Conservation (phyloP, 1,140 invertebrate species). For the Drosophila kikkawai region DNA sequence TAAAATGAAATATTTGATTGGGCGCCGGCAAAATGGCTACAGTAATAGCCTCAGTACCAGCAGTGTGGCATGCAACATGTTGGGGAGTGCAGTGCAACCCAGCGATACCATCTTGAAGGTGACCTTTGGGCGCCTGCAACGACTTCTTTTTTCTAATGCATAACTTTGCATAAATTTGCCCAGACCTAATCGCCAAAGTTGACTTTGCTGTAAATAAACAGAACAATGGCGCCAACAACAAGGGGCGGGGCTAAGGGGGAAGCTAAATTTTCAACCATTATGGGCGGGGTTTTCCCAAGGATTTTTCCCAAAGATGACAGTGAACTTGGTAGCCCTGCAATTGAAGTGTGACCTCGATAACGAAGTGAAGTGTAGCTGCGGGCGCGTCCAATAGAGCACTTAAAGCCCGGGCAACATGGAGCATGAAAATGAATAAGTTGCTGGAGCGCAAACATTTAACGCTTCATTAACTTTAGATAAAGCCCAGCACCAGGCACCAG, state of each 20-base stretch:
- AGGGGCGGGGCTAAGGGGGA: not conserved
- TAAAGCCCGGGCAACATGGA: conserved; percentile 70
- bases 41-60: not conserved
- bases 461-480: conserved; percentile 83
- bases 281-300: conserved; percentile 24
- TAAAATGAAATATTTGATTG: conserved; percentile 68
- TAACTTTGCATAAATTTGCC: conserved; percentile 69
- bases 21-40: conserved; percentile 26
- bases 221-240: conserved; percentile 49
- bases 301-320: conserved; percentile 31
- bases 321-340: conserved; percentile 67
- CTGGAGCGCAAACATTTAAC: conserved; percentile 82
- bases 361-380: conserved; percentile 40
- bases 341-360: conserved; percentile 72
- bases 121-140: conserved; percentile 51
- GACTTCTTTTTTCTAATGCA: conserved; percentile 48
- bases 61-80: conserved; percentile 34
- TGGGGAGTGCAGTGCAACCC: not conserved
- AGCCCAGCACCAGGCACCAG: conserved; percentile 54
- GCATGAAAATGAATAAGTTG: conserved; percentile 82
- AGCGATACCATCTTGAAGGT: conserved; percentile 53
- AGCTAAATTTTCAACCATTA: conserved; percentile 1
- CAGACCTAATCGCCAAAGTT: conserved; percentile 62
- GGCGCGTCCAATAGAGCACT: conserved; percentile 74
- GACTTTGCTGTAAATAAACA: conserved; percentile 64